Conservation (phyloP, 1,140 invertebrate genomes). For the Zophobas morio region DNA sequence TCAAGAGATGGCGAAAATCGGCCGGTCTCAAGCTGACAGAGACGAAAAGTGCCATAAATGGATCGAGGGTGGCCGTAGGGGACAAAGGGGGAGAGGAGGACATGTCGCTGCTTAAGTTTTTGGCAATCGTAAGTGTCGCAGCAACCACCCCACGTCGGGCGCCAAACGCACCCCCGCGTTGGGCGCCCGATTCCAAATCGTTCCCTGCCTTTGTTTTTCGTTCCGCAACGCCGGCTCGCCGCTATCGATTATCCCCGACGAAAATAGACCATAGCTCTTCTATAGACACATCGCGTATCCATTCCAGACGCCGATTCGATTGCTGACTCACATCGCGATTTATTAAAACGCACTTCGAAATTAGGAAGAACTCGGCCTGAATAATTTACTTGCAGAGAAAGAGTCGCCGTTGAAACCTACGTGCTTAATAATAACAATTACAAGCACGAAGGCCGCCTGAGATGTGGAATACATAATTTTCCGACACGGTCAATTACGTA, state of each 20-base stretch:
- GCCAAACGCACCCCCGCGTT: too few species aligned
- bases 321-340: too few species aligned
- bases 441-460: conserved; percentile 1
- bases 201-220: too few species aligned
- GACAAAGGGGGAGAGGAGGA: conserved; percentile 65
- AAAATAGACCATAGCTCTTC: too few species aligned
- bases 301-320: too few species aligned
- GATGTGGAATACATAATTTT: not conserved
- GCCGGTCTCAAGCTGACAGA: conserved; percentile 55
- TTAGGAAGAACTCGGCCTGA: not conserved
- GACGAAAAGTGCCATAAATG: conserved; percentile 56
- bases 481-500: conserved; percentile 16
- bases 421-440: conserved; percentile 11
- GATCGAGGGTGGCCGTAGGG: conserved; percentile 44
- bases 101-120: conserved; percentile 75
- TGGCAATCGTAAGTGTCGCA: conserved; percentile 74
- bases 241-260: too few species aligned
- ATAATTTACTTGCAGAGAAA: conserved; percentile 5
- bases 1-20: conserved; percentile 64
- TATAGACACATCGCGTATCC: too few species aligned
- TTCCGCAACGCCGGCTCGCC: too few species aligned
- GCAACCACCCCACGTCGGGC: too few species aligned
- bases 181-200: too few species aligned
- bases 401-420: not conserved
- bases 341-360: not conserved